Percentiles rank a stretch among this genome's conserved stretches.
Conservation (phyloP, 2,113 vertebrate genomes). For the Vanacampus margaritifer region DNA sequence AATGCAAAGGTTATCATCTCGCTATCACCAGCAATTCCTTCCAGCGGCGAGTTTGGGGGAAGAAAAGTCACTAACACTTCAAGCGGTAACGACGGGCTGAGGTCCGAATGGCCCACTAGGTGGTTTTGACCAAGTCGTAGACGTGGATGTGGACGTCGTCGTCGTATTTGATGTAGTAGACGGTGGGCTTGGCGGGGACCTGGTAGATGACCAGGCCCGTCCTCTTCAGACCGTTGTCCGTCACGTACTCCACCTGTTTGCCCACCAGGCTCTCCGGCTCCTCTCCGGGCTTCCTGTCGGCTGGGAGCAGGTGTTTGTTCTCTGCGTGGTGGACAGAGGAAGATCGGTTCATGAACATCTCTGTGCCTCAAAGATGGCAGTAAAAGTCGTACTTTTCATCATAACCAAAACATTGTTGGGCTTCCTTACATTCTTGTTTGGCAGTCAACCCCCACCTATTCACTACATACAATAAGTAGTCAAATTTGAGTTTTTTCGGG, state of each 20-base stretch:
- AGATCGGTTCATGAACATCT: not conserved
- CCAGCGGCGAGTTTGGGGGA: slow-evolving; percentile 18
- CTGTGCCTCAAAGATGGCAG: not conserved
- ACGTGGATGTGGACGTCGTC: slow-evolving; percentile 81
- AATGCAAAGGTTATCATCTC: slow-evolving; percentile 19
- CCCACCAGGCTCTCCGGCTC: slow-evolving; percentile 82
- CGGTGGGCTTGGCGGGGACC: slow-evolving; percentile 78
- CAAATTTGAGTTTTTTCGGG: too few species aligned
- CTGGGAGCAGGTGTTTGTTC: slow-evolving; percentile 78
- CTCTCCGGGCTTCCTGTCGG: slow-evolving; percentile 79
- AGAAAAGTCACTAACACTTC: slow-evolving; percentile 50
- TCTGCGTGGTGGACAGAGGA: slow-evolving; percentile 52
- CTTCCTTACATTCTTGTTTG: too few species aligned
- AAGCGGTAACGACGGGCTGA: slow-evolving; percentile 45
- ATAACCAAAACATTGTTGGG: too few species aligned
- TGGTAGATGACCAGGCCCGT: slow-evolving; percentile 80
- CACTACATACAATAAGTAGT: too few species aligned
- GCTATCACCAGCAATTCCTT: slow-evolving; percentile 18
- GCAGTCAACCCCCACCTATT: too few species aligned
- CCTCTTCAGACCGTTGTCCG: slow-evolving; percentile 78
- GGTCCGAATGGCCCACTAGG: too few species aligned
- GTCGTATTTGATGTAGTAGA: slow-evolving; percentile 83
- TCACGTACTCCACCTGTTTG: slow-evolving; percentile 81
- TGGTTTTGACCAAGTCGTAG: slow-evolving; percentile 81
- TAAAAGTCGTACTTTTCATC: too few species aligned